phyloP scores from a whole-genome alignment of 2,113 vertebrate genomes.

The Stegastes partitus region DNA sequence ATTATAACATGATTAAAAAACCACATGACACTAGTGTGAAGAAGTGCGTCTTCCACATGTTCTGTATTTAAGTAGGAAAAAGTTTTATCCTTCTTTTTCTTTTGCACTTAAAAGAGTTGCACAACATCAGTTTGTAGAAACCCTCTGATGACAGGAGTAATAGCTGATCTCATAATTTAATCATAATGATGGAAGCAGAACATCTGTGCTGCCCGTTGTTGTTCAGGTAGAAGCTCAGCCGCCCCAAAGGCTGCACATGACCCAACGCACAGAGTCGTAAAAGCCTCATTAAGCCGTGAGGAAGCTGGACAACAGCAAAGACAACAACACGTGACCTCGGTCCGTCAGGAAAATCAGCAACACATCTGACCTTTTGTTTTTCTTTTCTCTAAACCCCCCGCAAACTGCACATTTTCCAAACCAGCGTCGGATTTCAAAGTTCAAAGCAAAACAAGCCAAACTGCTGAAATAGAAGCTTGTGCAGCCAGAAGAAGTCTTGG shows the following conservation, averaged over 20 bases:
- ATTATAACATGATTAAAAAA: no score
- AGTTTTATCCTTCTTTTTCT: no score
- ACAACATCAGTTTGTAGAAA: no score
- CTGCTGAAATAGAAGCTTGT: conserved; percentile 52
- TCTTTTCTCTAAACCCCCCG: neutral
- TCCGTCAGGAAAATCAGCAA: neutral
- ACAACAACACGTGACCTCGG: neutral
- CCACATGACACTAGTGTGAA: no score
- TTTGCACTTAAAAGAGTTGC: no score
- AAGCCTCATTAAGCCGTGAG: neutral
- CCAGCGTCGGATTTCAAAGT: conserved; percentile 50
- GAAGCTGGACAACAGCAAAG: neutral
- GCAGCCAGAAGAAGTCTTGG: conserved; percentile 41
- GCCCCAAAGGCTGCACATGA: conserved; percentile 19
- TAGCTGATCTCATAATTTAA: no score
- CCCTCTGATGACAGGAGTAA: no score
- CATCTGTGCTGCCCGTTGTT: neutral
- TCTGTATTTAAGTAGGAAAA: no score
- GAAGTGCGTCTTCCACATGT: no score
- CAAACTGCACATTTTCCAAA: conserved; percentile 24
- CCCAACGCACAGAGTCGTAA: conserved; percentile 22
- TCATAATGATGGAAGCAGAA: no score
- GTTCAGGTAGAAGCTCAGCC: conserved; percentile 5
- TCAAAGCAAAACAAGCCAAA: conserved; percentile 50
- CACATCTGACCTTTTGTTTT: conserved; percentile 17